Evolutionary conservation across 2,797 vertebrate species (phyloP).

Genomic region (Sandelia bainsii): DNA sequence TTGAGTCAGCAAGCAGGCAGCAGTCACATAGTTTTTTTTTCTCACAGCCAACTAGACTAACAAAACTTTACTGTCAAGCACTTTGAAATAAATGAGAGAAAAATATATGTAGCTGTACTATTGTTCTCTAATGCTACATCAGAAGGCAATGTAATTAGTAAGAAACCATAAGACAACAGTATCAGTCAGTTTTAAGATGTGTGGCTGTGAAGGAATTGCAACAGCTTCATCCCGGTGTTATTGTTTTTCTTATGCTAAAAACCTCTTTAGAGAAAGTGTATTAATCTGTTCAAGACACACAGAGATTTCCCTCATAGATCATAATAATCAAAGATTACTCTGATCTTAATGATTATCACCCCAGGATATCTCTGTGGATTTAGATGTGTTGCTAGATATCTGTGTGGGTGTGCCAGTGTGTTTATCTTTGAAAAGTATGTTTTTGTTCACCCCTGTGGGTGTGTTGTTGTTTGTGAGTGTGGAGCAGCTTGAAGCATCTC

Average conservation of each 20-base stretch:
- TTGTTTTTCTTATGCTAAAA: constrained; percentile 61
- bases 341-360: constrained; percentile 63
- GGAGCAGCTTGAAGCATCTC: constrained; percentile 60
- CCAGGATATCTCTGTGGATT: constrained; percentile 44
- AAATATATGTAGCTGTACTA: background rate
- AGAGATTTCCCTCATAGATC: constrained; percentile 45
- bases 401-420: constrained; percentile 17
- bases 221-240: constrained; percentile 53
- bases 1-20: constrained; percentile 68
- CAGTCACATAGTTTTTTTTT: constrained; percentile 45
- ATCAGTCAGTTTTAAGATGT: constrained; percentile 25
- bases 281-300: constrained; percentile 36
- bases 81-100: constrained; percentile 26
- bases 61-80: constrained; percentile 5
- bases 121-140: constrained; percentile 10
- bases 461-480: constrained; percentile 65
- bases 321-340: constrained; percentile 55
- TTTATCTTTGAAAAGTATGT: constrained; percentile 41
- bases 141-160: constrained; percentile 22
- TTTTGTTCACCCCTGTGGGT: constrained; percentile 42
- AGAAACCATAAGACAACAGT: constrained; percentile 7
- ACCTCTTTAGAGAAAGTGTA: constrained; percentile 16
- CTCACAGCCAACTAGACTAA: constrained; percentile 18
- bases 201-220: constrained; percentile 20
- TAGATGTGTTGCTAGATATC: constrained; percentile 41